Percentiles rank a stretch among this genome's conserved stretches.
Evolutionary conservation across 2,888 invertebrate genomes (phyloP).

Genomic region (Scaptomyza reducta): DNA sequence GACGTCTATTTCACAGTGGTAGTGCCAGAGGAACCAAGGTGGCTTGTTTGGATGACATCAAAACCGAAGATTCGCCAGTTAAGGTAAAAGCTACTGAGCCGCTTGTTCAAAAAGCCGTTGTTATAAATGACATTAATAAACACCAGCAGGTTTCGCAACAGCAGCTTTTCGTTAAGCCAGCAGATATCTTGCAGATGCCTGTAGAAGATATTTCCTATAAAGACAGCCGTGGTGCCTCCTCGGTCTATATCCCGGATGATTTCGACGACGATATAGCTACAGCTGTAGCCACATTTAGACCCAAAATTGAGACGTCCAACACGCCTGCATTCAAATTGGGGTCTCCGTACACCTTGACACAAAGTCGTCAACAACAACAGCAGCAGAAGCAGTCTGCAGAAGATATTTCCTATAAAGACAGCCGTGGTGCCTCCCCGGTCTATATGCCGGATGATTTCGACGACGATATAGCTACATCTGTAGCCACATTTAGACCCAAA

Average conservation of each 20-base stretch:
- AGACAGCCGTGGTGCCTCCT: too few relatives aligned
- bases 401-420: slow-evolving; percentile 46
- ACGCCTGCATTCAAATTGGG: too few relatives aligned
- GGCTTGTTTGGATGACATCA: slow-evolving; percentile 68
- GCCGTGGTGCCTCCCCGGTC: too few relatives aligned
- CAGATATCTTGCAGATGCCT: slow-evolving; percentile 12
- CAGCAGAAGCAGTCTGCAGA: slow-evolving; percentile 18
- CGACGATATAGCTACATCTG: too few relatives aligned
- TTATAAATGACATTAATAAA: slow-evolving; percentile 1
- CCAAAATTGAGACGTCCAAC: too few relatives aligned
- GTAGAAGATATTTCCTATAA: slow-evolving; percentile 37
- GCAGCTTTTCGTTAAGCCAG: slow-evolving; percentile 8
- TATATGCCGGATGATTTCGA: too few relatives aligned
- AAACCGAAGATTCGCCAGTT: slow-evolving; percentile 68
- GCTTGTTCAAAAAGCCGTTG: slow-evolving; percentile 12
- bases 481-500: too few relatives aligned
- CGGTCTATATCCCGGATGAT: too few relatives aligned
- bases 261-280: too few relatives aligned
- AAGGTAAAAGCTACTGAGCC: slow-evolving; percentile 35
- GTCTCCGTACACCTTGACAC: too few relatives aligned
- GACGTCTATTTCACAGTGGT: slow-evolving; percentile 6
- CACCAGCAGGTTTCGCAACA: background rate
- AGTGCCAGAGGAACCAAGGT: slow-evolving; percentile 52
- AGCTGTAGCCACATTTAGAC: too few relatives aligned
- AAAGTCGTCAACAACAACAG: too few relatives aligned